Evolutionary conservation across 37 sponge, comb jelly and placozoan species (phyloP).

Genomic region (Aplysina aerophoba): DNA sequence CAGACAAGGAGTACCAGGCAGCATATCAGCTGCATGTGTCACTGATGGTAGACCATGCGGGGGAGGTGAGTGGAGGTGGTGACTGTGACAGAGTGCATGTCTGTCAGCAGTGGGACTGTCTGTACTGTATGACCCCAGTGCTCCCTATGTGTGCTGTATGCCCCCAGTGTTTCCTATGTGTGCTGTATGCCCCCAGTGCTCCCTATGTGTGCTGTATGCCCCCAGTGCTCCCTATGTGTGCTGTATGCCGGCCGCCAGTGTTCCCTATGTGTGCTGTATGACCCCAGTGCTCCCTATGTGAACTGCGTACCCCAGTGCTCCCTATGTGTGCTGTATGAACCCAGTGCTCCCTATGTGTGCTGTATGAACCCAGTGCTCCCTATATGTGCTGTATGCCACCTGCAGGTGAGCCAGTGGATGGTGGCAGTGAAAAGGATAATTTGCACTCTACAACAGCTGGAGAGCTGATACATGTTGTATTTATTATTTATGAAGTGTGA

Average conservation of each 20-base stretch:
- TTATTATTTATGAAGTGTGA: too few species aligned
- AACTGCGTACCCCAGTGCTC: too few species aligned
- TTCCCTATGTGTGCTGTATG: not conserved
- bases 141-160: not conserved
- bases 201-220: too few species aligned
- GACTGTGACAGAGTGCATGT: not conserved
- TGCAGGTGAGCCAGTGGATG: conserved; percentile 74
- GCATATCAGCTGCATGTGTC: conserved; percentile 67
- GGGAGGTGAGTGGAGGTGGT: conserved; percentile 42
- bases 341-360: not conserved
- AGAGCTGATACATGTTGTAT: too few species aligned
- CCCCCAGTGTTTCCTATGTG: not conserved
- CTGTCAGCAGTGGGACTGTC: not conserved
- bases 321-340: not conserved
- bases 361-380: not conserved
- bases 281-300: not conserved
- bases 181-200: too few species aligned
- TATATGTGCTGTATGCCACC: not conserved
- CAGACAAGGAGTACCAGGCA: not conserved
- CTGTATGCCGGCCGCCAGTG: not conserved
- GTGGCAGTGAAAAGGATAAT: conserved; percentile 67
- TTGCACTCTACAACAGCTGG: not conserved
- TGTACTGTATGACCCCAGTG: not conserved
- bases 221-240: too few species aligned
- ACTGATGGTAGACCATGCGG: conserved; percentile 72